Evolutionary conservation across 2,797 vertebrate species (phyloP).

Genomic region (Micrastur ruficollis): DNA sequence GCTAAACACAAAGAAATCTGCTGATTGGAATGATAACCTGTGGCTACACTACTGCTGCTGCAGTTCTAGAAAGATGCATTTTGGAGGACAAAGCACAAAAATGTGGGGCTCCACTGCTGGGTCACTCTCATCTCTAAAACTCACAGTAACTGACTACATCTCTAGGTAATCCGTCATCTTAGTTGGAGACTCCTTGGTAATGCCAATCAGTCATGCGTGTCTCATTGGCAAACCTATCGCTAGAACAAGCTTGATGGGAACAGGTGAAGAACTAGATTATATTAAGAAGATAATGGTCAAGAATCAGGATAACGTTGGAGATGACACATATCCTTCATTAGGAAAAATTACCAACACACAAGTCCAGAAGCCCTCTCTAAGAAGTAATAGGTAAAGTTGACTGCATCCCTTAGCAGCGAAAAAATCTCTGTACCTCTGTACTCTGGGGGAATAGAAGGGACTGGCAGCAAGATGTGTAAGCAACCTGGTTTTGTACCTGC

Average conservation of each 20-base stretch:
- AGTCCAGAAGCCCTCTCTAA: neutral
- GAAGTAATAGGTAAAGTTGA: neutral
- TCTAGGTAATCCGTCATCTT: neutral
- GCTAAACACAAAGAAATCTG: neutral
- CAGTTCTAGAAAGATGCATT: neutral
- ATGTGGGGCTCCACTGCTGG: neutral
- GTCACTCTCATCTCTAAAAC: neutral
- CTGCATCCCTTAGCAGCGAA: neutral
- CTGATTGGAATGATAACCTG: neutral
- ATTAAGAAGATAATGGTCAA: neutral
- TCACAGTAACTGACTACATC: neutral
- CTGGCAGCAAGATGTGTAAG: neutral
- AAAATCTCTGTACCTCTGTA: neutral
- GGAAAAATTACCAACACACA: neutral
- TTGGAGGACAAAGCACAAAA: neutral
- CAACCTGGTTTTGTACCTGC: neutral
- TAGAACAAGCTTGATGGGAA: neutral
- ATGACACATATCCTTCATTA: neutral
- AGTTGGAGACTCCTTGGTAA: neutral
- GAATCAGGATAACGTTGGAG: neutral
- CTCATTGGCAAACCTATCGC: neutral
- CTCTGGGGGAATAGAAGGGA: neutral
- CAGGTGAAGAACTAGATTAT: neutral
- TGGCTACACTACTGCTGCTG: neutral
- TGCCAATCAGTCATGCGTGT: neutral